Evolutionary conservation across 1,140 invertebrate species (phyloP).

Genomic region (Drosophila miranda): DNA sequence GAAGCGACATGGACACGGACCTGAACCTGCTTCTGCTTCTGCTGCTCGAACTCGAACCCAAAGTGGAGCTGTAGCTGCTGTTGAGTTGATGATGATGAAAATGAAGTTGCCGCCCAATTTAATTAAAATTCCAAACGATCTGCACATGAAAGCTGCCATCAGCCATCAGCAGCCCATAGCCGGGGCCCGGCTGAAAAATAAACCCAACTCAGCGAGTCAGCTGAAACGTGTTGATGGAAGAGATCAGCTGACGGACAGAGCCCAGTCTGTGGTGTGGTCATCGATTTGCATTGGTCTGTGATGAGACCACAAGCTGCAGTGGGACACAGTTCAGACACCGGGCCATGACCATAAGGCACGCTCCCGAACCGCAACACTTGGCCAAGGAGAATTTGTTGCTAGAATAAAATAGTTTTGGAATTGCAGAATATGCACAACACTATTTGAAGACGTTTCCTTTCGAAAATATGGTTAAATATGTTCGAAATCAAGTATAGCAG

Average conservation of each 20-base stretch:
- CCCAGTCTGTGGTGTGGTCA: constrained; percentile 35
- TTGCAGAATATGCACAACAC: too few species aligned
- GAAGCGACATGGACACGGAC: constrained; percentile 20
- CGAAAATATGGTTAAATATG: too few species aligned
- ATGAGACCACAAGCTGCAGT: constrained; percentile 19
- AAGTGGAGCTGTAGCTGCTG: constrained; percentile 6
- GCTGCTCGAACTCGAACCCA: not conserved
- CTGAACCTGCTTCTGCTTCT: constrained; percentile 17
- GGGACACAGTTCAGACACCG: constrained; percentile 3
- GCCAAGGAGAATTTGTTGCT: too few species aligned
- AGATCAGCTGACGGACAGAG: constrained; percentile 50
- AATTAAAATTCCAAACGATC: constrained; percentile 82
- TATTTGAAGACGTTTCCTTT: too few species aligned
- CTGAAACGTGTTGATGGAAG: constrained; percentile 47
- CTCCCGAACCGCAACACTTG: constrained; percentile 50
- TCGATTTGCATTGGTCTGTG: constrained; percentile 66
- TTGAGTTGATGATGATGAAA: constrained; percentile 77
- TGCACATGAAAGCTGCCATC: constrained; percentile 59
- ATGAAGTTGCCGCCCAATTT: constrained; percentile 82
- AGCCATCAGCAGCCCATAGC: constrained; percentile 12
- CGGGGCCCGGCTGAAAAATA: constrained; percentile 18
- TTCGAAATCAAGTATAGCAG: not conserved
- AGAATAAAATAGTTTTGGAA: too few species aligned
- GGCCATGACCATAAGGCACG: constrained; percentile 63
- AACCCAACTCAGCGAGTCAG: constrained; percentile 36